phyloP scores from a whole-genome alignment of 1,140 invertebrate genomes.

The Rhopalosiphum padi region DNA sequence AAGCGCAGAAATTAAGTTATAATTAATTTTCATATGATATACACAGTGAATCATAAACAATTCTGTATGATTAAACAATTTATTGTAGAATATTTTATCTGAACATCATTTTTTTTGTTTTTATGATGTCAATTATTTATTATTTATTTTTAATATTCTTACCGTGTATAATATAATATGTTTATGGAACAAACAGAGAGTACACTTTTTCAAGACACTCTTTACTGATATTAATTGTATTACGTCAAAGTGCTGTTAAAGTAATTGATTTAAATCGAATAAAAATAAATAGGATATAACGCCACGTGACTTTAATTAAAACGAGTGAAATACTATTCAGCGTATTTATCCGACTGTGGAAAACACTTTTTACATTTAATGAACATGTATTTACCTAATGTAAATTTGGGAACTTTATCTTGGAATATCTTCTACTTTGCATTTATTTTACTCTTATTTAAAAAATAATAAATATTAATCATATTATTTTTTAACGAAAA shows the following conservation, averaged over 20 bases:
- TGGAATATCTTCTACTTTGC: not conserved
- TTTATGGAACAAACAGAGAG: not conserved
- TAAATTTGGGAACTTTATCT: not conserved
- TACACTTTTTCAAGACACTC: not conserved
- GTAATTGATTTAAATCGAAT: slow-evolving; percentile 7
- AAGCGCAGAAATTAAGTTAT: not conserved
- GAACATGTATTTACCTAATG: not conserved
- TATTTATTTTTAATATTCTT: not conserved
- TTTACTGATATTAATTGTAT: not conserved
- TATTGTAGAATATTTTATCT: not conserved
- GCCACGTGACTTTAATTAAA: not conserved
- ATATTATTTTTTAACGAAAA: not conserved
- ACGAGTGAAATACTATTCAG: not conserved
- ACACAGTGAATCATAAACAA: not conserved
- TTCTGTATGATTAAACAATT: not conserved
- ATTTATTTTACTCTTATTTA: not conserved
- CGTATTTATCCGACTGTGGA: not conserved
- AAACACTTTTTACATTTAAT: not conserved
- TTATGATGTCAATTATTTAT: not conserved
- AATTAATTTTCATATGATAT: not conserved
- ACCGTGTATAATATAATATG: not conserved
- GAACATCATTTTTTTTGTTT: not conserved
- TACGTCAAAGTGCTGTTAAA: not conserved
- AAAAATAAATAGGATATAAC: slow-evolving; percentile 16
- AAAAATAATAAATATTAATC: not conserved